A percentile compares a stretch with the other conserved stretches of the same genome.
Conservation (phyloP, 35 echinoderm and acorn worm species). For the Apostichopus californicus region DNA sequence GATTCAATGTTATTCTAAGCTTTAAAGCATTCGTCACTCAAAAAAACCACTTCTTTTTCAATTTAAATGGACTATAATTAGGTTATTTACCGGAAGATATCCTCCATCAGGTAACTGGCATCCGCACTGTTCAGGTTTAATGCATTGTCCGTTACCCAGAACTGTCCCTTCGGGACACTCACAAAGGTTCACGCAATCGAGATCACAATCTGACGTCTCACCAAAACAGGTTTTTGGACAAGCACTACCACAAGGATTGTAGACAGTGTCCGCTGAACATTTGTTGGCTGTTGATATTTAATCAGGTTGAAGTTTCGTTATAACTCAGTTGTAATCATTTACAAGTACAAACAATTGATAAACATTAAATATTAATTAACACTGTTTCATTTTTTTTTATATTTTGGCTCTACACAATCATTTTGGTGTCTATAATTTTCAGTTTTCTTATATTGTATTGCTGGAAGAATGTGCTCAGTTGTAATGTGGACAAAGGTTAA, state of each 20-base stretch:
- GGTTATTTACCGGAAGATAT: neutral
- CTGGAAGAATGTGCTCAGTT: too few species aligned
- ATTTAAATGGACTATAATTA: neutral
- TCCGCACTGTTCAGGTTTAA: neutral
- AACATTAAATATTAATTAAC: too few species aligned
- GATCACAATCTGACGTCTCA: neutral
- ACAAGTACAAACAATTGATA: too few species aligned
- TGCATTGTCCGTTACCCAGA: neutral
- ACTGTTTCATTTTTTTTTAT: too few species aligned
- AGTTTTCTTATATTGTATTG: too few species aligned
- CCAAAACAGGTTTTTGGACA: neutral
- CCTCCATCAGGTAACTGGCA: neutral
- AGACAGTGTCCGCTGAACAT: neutral
- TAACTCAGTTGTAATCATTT: too few species aligned
- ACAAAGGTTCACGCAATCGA: neutral
- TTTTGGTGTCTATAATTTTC: too few species aligned
- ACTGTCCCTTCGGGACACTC: slow-evolving; percentile 1
- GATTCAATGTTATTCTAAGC: too few species aligned
- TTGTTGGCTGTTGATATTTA: neutral
- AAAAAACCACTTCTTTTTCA: neutral
- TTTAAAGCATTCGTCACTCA: neutral
- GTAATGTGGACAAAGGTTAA: too few species aligned
- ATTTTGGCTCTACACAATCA: too few species aligned
- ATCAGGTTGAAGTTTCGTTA: too few species aligned
- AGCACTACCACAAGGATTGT: neutral